These are phyloP conservation scores for Myotis vivesi DNA, from an alignment of 2,797 vertebrate species.

Conservation along the genomic window DNA sequence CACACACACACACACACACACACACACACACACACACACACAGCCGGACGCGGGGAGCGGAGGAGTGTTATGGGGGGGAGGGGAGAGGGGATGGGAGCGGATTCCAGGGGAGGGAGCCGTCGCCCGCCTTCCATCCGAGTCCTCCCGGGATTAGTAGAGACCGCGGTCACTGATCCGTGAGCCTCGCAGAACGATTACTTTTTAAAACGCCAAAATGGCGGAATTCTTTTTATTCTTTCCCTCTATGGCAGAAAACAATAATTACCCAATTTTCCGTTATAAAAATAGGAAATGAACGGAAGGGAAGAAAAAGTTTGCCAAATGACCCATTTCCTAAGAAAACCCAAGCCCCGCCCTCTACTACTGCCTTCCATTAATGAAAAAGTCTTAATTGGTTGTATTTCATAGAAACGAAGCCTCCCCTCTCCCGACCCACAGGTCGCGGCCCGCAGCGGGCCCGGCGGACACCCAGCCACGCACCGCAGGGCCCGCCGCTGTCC, in stretches of 20 bases:
- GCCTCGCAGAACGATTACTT: constrained; percentile 56
- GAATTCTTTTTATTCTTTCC: constrained; percentile 69
- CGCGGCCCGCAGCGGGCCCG: not conserved
- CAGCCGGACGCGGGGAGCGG: too few relatives aligned
- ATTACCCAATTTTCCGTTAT: constrained; percentile 3
- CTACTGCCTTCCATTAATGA: constrained; percentile 29
- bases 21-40: too few relatives aligned
- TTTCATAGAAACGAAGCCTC: not conserved
- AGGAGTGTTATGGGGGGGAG: fast-evolving
- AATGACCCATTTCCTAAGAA: constrained; percentile 50
- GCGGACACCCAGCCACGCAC: not conserved
- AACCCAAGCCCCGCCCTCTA: not conserved
- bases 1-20: too few relatives aligned
- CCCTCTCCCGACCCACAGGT: not conserved
- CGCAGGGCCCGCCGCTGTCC: not conserved
- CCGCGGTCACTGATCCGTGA: not conserved
- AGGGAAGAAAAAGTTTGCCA: constrained; percentile 73
- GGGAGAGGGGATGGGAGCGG: not conserved
- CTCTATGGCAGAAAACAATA: not conserved
- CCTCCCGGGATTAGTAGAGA: not conserved
- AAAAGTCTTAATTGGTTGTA: constrained; percentile 63
- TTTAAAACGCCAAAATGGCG: constrained; percentile 81
- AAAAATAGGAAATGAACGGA: constrained; percentile 25
- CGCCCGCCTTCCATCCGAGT: not conserved
- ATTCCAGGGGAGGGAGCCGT: not conserved